These are phyloP conservation scores for Tetramorium alpestre DNA, from an alignment of 1,140 invertebrate species.

Conservation along the genomic window DNA sequence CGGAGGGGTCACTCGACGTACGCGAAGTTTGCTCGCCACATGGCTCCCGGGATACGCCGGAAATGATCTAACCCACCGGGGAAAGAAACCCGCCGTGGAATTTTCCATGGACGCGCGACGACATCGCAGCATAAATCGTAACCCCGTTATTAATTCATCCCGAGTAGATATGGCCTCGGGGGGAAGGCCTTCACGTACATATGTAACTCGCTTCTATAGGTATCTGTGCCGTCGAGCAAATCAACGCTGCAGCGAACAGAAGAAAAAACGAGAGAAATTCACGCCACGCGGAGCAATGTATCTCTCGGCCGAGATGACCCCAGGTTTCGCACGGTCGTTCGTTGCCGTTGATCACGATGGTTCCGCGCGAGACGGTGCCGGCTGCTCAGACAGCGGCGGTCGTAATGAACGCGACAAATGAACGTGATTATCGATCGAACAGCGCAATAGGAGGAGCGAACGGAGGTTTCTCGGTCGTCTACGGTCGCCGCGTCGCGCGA, in stretches of 20 bases:
- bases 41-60: conserved; percentile 36
- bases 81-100: conserved; percentile 7
- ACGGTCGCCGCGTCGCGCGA: conserved; percentile 26
- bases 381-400: background rate
- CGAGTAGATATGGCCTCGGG: background rate
- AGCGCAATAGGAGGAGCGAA: conserved; percentile 51
- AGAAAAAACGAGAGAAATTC: background rate
- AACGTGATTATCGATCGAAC: conserved; percentile 70
- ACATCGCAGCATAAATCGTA: background rate
- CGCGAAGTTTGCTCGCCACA: conserved; percentile 44
- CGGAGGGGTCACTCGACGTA: conserved; percentile 14
- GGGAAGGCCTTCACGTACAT: background rate
- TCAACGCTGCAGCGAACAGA: background rate
- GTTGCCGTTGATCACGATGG: background rate
- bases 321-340: background rate
- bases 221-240: background rate
- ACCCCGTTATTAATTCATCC: conserved; percentile 42
- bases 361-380: background rate
- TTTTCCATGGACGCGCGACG: background rate
- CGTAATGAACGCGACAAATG: conserved; percentile 57
- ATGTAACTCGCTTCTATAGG: background rate
- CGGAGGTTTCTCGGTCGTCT: conserved; percentile 51
- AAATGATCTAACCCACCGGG: conserved; percentile 17
- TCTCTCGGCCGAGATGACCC: background rate
- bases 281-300: background rate